These are phyloP conservation scores for Rutilus rutilus DNA, from an alignment of 2,113 vertebrate genomes.

Conservation along the genomic window DNA sequence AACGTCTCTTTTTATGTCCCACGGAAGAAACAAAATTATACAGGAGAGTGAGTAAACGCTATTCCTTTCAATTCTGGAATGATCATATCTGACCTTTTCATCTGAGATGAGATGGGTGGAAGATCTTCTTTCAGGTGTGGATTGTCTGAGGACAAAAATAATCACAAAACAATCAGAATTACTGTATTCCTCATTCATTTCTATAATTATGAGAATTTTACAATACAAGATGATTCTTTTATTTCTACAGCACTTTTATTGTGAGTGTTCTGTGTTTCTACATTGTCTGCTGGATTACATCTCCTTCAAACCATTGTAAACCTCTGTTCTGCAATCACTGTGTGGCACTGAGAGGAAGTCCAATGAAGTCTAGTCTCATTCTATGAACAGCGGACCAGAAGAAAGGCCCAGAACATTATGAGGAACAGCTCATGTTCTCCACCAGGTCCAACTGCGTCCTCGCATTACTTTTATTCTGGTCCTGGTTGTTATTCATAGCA, in stretches of 20 bases:
- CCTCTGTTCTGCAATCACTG: not conserved
- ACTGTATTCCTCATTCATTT: not conserved
- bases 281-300: not conserved
- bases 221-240: not conserved
- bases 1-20: not conserved
- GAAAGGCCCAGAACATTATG: not conserved
- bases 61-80: not conserved
- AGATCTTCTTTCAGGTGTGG: conserved; percentile 23
- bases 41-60: not conserved
- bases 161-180: not conserved
- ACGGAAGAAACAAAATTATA: not conserved
- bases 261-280: not conserved
- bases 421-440: not conserved
- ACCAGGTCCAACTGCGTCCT: not conserved
- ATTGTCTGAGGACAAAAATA: conserved; percentile 53
- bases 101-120: conserved; percentile 26
- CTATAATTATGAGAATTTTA: not conserved
- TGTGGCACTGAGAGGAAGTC: not conserved
- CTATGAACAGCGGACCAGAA: not conserved
- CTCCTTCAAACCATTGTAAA: not conserved
- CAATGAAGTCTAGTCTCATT: not conserved
- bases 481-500: not conserved
- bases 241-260: not conserved
- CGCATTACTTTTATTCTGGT: not conserved
- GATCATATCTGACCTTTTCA: conserved; percentile 48